Conservation (phyloP, 2,888 invertebrate species). For the Incurvaria masculella region DNA sequence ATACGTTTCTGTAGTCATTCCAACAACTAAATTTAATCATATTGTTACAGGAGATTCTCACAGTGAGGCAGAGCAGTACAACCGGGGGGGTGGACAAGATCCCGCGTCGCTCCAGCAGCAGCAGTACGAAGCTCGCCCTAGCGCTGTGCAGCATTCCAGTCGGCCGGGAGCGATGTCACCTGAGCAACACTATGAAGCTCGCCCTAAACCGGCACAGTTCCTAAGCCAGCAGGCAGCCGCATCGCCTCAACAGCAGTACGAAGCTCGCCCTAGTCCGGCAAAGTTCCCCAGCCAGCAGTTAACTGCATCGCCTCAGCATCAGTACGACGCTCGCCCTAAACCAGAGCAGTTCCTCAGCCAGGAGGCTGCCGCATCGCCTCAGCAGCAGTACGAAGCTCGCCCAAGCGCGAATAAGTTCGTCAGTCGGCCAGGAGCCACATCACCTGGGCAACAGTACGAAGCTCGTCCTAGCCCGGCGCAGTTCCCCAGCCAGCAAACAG, state of each 20-base stretch:
- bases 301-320: not conserved
- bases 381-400: not conserved
- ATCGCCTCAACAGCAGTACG: conserved; percentile 15
- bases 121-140: not conserved
- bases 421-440: no score
- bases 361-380: not conserved
- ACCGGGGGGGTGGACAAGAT: not conserved
- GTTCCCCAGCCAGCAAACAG: not conserved
- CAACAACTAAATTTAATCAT: not conserved
- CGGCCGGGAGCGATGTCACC: no score
- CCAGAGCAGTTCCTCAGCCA: not conserved
- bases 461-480: not conserved
- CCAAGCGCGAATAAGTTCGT: no score
- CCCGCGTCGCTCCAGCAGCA: not conserved
- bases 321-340: not conserved
- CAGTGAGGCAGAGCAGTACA: not conserved
- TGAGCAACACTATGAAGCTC: not conserved
- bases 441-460: not conserved
- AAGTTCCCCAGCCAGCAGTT: not conserved
- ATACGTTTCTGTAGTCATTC: not conserved
- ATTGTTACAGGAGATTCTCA: not conserved
- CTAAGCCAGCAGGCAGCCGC: conserved; percentile 16
- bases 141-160: no score
- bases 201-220: no score
- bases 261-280: not conserved